Percentiles rank a stretch among this genome's conserved stretches.
These are phyloP conservation scores for Cerastis leucographa DNA, from an alignment of 2,888 invertebrate genomes.

Conservation along the genomic window DNA sequence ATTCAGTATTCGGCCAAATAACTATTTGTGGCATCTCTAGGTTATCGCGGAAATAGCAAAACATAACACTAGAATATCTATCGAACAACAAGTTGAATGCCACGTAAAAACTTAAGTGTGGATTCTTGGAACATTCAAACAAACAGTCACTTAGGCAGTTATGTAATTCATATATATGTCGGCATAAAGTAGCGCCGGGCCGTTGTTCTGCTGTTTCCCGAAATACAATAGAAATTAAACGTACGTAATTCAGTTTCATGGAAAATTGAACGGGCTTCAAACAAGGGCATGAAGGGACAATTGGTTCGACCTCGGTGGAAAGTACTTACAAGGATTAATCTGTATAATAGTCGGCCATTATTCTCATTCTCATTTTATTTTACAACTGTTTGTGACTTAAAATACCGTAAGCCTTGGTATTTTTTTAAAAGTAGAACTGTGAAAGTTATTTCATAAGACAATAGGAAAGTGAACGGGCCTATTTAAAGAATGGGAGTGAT, in stretches of 20 bases:
- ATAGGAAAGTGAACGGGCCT: slow-evolving; percentile 36
- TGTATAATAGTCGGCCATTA: slow-evolving; percentile 53
- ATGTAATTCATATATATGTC: slow-evolving; percentile 48
- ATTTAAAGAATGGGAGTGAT: slow-evolving; percentile 8
- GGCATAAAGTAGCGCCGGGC: slow-evolving; percentile 35
- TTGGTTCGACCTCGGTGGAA: slow-evolving; percentile 66
- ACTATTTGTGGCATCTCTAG: too few relatives aligned
- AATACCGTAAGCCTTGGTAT: slow-evolving; percentile 25
- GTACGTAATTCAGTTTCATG: slow-evolving; percentile 59
- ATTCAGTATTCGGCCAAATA: too few relatives aligned
- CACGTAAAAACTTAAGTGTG: slow-evolving; percentile 52
- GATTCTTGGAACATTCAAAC: slow-evolving; percentile 61
- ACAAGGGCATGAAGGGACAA: slow-evolving; percentile 64
- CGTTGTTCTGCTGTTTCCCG: slow-evolving; percentile 55
- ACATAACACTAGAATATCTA: slow-evolving; percentile 31
- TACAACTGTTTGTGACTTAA: slow-evolving; percentile 6
- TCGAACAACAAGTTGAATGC: slow-evolving; percentile 40
- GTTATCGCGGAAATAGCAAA: slow-evolving; percentile 22
- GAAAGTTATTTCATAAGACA: slow-evolving; percentile 9
- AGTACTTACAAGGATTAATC: slow-evolving; percentile 70
- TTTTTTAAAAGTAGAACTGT: background rate
- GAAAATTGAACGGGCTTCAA: slow-evolving; percentile 64
- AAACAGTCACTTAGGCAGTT: slow-evolving; percentile 46
- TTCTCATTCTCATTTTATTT: slow-evolving; percentile 35
- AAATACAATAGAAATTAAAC: slow-evolving; percentile 61